Evolutionary conservation across 2,113 vertebrate species (phyloP).

Genomic region (Sceloporus undulatus): DNA sequence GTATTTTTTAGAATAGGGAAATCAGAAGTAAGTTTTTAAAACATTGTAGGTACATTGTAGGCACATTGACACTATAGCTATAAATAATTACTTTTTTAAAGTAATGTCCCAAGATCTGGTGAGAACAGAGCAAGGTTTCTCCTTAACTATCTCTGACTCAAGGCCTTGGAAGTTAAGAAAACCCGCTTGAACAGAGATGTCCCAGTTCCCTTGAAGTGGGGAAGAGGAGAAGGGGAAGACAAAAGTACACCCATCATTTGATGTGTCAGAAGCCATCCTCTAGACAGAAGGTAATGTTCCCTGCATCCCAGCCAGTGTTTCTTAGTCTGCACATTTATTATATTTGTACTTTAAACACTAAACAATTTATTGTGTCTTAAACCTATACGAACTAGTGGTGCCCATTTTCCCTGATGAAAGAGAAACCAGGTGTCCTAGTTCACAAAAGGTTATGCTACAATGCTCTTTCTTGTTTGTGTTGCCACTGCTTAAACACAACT

Average conservation of each 20-base stretch:
- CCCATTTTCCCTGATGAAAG: not conserved
- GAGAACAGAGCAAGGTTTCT: not conserved
- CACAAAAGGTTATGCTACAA: not conserved
- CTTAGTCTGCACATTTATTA: not conserved
- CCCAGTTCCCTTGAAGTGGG: not conserved
- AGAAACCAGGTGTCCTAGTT: not conserved
- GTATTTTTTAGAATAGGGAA: too few species aligned
- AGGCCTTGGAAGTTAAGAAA: not conserved
- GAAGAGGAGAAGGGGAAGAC: not conserved
- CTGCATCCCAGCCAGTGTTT: not conserved
- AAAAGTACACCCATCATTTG: not conserved
- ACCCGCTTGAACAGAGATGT: not conserved
- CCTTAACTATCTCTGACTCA: not conserved
- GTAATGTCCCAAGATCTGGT: too few species aligned
- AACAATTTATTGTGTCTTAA: not conserved
- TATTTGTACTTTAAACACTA: not conserved
- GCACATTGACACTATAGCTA: too few species aligned
- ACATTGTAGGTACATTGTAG: too few species aligned
- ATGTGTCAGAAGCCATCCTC: not conserved
- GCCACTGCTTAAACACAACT: not conserved
- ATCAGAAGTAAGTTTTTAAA: too few species aligned
- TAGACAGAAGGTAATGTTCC: not conserved
- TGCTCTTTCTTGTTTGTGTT: not conserved
- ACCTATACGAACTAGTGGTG: not conserved
- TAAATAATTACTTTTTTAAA: too few species aligned